Conservation (phyloP, 1,140 invertebrate genomes). For the Heliothis virescens region DNA sequence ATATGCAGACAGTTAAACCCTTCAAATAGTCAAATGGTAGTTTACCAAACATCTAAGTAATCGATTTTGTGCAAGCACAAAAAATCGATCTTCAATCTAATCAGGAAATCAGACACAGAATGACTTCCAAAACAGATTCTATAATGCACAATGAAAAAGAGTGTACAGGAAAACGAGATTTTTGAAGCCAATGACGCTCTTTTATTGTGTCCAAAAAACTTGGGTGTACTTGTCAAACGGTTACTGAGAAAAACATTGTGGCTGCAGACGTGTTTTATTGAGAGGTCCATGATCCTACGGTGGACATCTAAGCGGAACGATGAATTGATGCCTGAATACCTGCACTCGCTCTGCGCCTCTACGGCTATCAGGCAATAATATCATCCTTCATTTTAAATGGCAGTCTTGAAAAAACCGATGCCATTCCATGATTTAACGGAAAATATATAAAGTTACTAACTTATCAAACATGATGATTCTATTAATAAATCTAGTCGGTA, state of each 20-base stretch:
- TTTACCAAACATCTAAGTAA: neutral
- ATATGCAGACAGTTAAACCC: no score
- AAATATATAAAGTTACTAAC: no score
- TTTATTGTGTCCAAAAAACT: constrained; percentile 11
- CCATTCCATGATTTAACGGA: no score
- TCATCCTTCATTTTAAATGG: neutral
- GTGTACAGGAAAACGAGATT: constrained; percentile 27
- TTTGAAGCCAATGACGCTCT: neutral
- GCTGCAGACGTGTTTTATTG: constrained; percentile 33
- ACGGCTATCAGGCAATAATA: constrained; percentile 3
- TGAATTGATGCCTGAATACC: constrained; percentile 9
- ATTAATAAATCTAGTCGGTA: no score
- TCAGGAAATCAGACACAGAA: constrained; percentile 7
- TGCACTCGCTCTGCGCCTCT: constrained; percentile 6
- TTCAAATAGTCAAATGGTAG: neutral
- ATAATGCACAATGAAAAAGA: constrained; percentile 11
- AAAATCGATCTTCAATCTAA: constrained; percentile 5
- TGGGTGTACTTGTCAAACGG: constrained; percentile 24
- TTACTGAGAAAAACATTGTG: constrained; percentile 36
- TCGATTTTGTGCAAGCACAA: constrained; percentile 6
- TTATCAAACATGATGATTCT: no score
- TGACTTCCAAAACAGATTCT: neutral
- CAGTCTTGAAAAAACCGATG: neutral
- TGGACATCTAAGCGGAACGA: constrained; percentile 31
- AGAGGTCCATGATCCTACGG: constrained; percentile 35